These are phyloP conservation scores for Echinarachnius parma DNA, from an alignment of 53 echinoderm and acorn worm genomes.

Conservation along the genomic window DNA sequence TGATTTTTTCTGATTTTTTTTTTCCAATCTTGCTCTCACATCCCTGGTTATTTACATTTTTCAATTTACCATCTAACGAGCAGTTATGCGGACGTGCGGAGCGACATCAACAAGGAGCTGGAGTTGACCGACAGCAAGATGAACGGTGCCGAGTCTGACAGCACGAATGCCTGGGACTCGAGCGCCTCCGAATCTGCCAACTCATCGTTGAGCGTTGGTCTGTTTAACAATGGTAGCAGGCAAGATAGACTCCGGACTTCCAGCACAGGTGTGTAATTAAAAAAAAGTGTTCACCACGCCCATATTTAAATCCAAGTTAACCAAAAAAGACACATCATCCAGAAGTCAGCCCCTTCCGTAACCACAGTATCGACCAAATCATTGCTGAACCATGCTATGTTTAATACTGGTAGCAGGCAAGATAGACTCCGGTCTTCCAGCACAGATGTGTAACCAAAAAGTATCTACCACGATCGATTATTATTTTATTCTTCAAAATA, in stretches of 20 bases:
- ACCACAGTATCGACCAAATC: no score
- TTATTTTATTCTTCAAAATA: no score
- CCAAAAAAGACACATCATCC: no score
- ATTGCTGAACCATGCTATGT: no score
- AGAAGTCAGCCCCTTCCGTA: no score
- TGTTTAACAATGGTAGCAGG: slow-evolving; percentile 32
- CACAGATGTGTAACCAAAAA: background rate
- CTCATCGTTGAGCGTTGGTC: slow-evolving; percentile 21
- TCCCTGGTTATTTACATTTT: no score
- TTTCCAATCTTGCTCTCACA: no score
- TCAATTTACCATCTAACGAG: no score
- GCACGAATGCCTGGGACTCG: slow-evolving; percentile 40
- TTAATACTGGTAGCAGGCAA: no score
- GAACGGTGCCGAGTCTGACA: slow-evolving; percentile 62
- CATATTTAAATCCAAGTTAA: background rate
- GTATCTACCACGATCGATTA: no score
- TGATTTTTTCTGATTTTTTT: no score
- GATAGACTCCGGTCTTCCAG: slow-evolving; percentile 14
- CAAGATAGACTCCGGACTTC: slow-evolving; percentile 11
- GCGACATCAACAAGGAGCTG: slow-evolving; percentile 64
- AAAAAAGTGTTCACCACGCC: background rate
- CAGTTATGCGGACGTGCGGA: slow-evolving; percentile 91
- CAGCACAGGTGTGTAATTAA: background rate
- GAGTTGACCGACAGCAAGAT: slow-evolving; percentile 68
- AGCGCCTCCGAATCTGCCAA: slow-evolving; percentile 42